Conservation (phyloP, 2,888 invertebrate genomes). For the Drosophila kanekoi region DNA sequence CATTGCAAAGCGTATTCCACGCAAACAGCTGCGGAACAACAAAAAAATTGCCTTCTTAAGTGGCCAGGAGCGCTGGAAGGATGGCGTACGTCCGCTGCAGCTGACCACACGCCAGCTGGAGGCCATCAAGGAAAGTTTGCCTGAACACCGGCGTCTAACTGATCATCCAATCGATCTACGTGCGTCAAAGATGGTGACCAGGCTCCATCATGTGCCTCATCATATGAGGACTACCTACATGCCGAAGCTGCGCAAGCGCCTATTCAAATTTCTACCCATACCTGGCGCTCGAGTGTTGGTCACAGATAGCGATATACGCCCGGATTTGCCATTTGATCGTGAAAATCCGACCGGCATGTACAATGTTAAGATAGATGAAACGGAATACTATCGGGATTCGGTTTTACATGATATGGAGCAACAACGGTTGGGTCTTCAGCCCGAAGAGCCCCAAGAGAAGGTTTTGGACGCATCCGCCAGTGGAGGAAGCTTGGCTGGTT, state of each 20-base stretch:
- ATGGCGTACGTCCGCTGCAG: slow-evolving; percentile 51
- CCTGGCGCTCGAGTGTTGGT: slow-evolving; percentile 77
- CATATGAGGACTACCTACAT: slow-evolving; percentile 64
- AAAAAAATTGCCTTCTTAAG: slow-evolving; percentile 83
- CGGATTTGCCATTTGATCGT: slow-evolving; percentile 54
- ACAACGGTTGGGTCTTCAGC: neutral
- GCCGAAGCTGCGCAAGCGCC: slow-evolving; percentile 72
- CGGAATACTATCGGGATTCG: slow-evolving; percentile 43
- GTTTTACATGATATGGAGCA: slow-evolving; percentile 41
- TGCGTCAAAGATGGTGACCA: slow-evolving; percentile 44
- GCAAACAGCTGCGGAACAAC: slow-evolving; percentile 78
- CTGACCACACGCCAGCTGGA: slow-evolving; percentile 65
- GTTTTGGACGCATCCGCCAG: neutral
- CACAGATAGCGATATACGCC: slow-evolving; percentile 68
- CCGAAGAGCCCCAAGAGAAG: neutral
- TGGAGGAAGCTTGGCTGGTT: neutral
- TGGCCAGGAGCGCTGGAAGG: slow-evolving; percentile 80
- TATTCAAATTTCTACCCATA: slow-evolving; percentile 80
- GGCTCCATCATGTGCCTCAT: slow-evolving; percentile 62
- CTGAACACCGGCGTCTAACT: slow-evolving; percentile 63
- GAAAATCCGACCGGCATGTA: slow-evolving; percentile 62
- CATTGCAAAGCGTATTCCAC: slow-evolving; percentile 63
- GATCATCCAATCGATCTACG: slow-evolving; percentile 64
- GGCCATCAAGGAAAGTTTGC: slow-evolving; percentile 55
- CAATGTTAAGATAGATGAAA: slow-evolving; percentile 48